A percentile compares a stretch with the other conserved stretches of the same genome.
These are phyloP conservation scores for Glyptemys insculpta DNA, from an alignment of 2,797 vertebrate species.

Conservation along the genomic window DNA sequence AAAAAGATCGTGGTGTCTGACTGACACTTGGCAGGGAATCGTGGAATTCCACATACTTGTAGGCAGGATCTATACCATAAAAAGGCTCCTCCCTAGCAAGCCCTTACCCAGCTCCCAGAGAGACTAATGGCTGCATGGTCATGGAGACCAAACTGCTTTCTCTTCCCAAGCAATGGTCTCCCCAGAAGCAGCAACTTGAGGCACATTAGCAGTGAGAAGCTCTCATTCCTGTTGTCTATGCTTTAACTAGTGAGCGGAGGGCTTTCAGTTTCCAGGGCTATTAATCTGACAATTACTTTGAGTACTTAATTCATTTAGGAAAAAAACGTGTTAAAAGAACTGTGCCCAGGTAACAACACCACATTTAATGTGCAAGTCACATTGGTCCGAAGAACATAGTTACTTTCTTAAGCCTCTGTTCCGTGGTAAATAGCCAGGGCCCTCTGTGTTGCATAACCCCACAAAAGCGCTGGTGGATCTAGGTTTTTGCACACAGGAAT, in stretches of 20 bases:
- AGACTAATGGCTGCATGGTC: background rate
- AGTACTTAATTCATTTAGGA: conserved; percentile 4
- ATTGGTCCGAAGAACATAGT: conserved; percentile 14
- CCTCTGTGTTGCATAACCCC: background rate
- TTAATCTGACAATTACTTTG: conserved; percentile 18
- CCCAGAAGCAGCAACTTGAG: background rate
- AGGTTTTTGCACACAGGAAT: background rate
- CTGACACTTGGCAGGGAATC: fast-evolving
- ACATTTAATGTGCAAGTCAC: background rate
- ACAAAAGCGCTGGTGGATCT: background rate
- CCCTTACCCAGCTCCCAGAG: background rate
- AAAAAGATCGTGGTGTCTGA: fast-evolving
- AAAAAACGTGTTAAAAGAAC: conserved; percentile 12
- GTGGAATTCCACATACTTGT: fast-evolving
- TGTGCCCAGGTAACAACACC: background rate
- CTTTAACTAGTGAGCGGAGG: background rate
- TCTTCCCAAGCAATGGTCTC: fast-evolving
- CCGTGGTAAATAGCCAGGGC: background rate
- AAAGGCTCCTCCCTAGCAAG: background rate
- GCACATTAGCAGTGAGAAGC: background rate
- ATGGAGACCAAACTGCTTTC: background rate
- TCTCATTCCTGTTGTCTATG: fast-evolving
- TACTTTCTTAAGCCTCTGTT: background rate
- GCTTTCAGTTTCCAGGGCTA: background rate
- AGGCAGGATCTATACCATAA: background rate